Evolutionary conservation across 92 coral and sea anemone species (phyloP), one percentile per base, ranked within the genome.

Genomic region (Porites lobata): DNA sequence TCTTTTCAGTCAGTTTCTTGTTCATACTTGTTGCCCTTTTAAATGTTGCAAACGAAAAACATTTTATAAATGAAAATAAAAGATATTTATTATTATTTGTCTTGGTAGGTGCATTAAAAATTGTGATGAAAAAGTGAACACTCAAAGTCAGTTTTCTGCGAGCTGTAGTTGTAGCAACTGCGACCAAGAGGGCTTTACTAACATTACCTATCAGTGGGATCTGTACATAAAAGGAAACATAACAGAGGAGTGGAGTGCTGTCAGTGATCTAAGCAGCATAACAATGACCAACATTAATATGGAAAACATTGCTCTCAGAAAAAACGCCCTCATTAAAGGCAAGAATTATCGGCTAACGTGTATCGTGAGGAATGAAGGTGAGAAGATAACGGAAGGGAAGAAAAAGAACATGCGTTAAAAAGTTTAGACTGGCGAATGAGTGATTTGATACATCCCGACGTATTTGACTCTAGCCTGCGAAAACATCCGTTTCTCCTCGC

Each of bases 201-300:
- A 24, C 3, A 53, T 94, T 13, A 17, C 65, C 17, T 78, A 89
- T 56, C 65, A 69, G 66, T 94, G 98, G 98, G 88, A 87, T 4
- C 58, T 94, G 59, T 54, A 68, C 72, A 72, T 83, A 53, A 82
- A 84, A 72, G 80, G 26, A n/a, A 58, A 80, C 9, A 17, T 0
- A 14, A 52, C 64, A 18, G 81, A 67, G 13, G 21, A 21, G 50
- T 87, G 94, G 94, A 19, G 32, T 6, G 51, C 9, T 21, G 57
- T 72, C 9, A 64, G 75, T 9, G 85, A 88, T 78, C 78, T 90
- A 12, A 69, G 50, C 32, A 62, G 76, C 62, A 92, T 79, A 78
- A 85, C 94, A 57, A 50, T 69, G 67, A 85, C 90, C 22, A 69
- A 78, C 20, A 62, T 32, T 53, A 18, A 56, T 56, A 68, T 85